Base-by-base conservation (phyloP, 2,888 invertebrate species). In the Epinotia nisella region DNA sequence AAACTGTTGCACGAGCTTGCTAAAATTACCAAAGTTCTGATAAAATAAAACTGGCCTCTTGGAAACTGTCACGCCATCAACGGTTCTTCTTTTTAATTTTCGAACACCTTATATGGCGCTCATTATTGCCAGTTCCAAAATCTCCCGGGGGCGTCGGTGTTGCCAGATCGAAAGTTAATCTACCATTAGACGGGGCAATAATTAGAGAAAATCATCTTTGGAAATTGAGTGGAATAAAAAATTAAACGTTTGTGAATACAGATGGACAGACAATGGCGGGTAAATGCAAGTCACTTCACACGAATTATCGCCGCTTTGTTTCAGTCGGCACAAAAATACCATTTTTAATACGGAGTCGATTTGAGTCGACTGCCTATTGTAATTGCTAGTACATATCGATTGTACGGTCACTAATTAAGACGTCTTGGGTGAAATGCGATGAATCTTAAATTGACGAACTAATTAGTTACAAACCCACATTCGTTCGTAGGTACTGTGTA, bases 221-320 rank as follows among this genome's bases (percentile, higher is more conserved):
- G 81, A 81, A 84, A 82, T 79, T 79, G 75, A 78, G 76, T 82
- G 78, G 80, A 81, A 86, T 87, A 87, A 89, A 87, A 86, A 84
- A 80, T 82, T 84, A 87, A 88, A 87, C 87, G 84, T 85, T 89
- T 88, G 86, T 88, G 87, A 90, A 89, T 86, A 86, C 85, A 85
- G 83, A 85, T 82, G 81, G 80, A 85, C 87, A 80, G 83, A 91
- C 91, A 91, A 91, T 87, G 88, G 84, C 74, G 69, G 79, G 82
- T 86, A 88, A 90, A 84, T 83, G 92, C 92, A 92, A 93, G 93
- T 93, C 93, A 93, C 86, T 90, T 88, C 92, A 92, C 89, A 93
- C 92, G 92, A 91, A 93, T 92, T 91, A 92, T 83, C 79, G 83
- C 77, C 78, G 35, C 35, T 89, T 92, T 92, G 92, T 93, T 92